A percentile compares a stretch with the other conserved stretches of the same genome.
These are phyloP conservation scores for Hippocampus zosterae DNA, from an alignment of 2,113 vertebrate genomes.

Conservation along the genomic window DNA sequence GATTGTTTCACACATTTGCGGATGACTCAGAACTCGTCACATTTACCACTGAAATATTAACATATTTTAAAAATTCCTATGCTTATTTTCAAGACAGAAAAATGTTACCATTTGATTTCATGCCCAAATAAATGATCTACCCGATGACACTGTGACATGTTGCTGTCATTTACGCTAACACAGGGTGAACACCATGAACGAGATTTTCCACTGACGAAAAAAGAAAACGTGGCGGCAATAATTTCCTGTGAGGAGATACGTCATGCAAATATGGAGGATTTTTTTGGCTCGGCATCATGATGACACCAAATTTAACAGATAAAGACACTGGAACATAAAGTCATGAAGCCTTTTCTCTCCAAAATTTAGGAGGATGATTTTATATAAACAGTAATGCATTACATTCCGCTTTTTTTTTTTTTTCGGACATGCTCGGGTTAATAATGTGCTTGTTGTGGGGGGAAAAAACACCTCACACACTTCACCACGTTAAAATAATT, in stretches of 20 bases:
- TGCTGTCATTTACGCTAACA: neutral
- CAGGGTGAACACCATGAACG: neutral
- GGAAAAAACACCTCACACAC: neutral
- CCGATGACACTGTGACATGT: neutral
- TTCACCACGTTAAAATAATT: too few relatives aligned
- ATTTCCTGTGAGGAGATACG: neutral
- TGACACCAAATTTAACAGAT: neutral
- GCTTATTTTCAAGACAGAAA: neutral
- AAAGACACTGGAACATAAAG: neutral
- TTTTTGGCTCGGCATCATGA: neutral
- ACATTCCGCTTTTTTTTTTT: neutral
- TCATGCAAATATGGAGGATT: neutral
- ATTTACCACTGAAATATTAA: constrained; percentile 1
- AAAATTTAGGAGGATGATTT: neutral
- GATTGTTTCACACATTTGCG: constrained; percentile 10
- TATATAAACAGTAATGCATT: neutral
- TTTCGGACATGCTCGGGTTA: neutral
- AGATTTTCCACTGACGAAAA: neutral
- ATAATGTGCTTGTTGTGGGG: neutral
- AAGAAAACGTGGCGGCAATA: neutral
- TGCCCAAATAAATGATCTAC: neutral
- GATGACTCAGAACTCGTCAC: constrained; percentile 4
- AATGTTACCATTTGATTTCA: neutral
- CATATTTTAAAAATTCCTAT: neutral
- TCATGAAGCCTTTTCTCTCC: neutral